phyloP scores from a whole-genome alignment of 1,140 invertebrate genomes.

The Zaprionus taronus region DNA sequence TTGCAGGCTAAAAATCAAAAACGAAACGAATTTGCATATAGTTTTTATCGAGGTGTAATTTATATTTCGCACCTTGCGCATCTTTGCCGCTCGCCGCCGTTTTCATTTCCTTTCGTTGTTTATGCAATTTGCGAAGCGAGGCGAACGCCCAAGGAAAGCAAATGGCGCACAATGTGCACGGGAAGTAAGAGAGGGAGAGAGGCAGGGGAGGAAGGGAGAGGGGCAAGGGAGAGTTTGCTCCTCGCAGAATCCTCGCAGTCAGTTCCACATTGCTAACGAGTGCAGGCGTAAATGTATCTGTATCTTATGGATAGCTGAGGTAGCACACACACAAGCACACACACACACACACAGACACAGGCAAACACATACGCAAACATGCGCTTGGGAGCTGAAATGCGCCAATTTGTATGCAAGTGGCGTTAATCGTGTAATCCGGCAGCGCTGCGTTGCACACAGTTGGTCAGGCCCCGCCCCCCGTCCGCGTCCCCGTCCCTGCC shows the following conservation, averaged over 20 bases:
- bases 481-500: background rate
- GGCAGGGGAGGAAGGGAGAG: too few relatives aligned
- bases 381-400: slow-evolving; percentile 56
- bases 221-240: background rate
- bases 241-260: slow-evolving; percentile 11
- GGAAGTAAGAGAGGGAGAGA: slow-evolving; percentile 6
- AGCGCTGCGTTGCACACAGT: slow-evolving; percentile 66
- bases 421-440: slow-evolving; percentile 81
- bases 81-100: slow-evolving; percentile 3
- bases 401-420: slow-evolving; percentile 81
- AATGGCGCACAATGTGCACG: slow-evolving; percentile 40
- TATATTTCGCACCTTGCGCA: slow-evolving; percentile 63
- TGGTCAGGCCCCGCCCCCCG: background rate
- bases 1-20: slow-evolving; percentile 52
- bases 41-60: slow-evolving; percentile 70
- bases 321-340: slow-evolving; percentile 21
- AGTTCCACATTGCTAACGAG: slow-evolving; percentile 61
- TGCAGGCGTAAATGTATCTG: slow-evolving; percentile 63
- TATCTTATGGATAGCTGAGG: slow-evolving; percentile 61
- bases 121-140: slow-evolving; percentile 65
- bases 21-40: slow-evolving; percentile 63
- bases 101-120: slow-evolving; percentile 71
- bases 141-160: slow-evolving; percentile 47
- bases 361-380: background rate
- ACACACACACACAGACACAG: slow-evolving; percentile 10